These are phyloP conservation scores for Heterocephalus glaber DNA, from an alignment of 2,113 vertebrate species.

Conservation along the genomic window DNA sequence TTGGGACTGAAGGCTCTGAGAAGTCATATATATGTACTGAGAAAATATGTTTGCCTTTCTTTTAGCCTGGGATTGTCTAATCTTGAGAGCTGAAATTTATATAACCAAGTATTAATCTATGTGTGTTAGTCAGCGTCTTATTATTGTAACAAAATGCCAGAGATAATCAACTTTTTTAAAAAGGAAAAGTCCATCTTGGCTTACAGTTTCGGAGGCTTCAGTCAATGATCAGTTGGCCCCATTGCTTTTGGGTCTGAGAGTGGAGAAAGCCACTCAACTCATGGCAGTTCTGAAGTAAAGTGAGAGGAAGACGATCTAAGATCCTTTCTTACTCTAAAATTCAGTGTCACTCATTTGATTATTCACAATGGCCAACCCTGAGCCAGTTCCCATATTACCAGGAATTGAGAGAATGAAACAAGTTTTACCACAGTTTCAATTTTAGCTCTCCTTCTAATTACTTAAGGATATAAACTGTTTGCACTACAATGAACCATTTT, in stretches of 20 bases:
- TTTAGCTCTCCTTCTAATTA: slow-evolving; percentile 14
- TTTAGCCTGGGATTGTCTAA: neutral
- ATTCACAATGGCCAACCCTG: neutral
- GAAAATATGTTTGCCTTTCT: neutral
- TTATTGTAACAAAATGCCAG: neutral
- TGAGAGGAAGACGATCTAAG: neutral
- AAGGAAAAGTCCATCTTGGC: neutral
- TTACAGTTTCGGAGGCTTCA: neutral
- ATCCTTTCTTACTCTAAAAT: neutral
- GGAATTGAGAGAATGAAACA: neutral
- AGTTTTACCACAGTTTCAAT: neutral
- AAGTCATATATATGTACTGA: neutral
- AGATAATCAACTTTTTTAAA: neutral
- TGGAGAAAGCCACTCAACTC: neutral
- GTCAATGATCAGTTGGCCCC: neutral
- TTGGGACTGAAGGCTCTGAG: neutral
- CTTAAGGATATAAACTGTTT: neutral
- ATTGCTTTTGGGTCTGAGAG: neutral
- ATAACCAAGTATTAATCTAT: neutral
- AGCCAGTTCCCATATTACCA: neutral
- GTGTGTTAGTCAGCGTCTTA: neutral
- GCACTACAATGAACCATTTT: neutral
- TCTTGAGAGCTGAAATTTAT: neutral
- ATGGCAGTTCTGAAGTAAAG: neutral
- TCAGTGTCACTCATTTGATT: neutral